A percentile compares a stretch with the other conserved stretches of the same genome.
phyloP scores from a whole-genome alignment of 2,113 vertebrate species.

The Etheostoma cragini region DNA sequence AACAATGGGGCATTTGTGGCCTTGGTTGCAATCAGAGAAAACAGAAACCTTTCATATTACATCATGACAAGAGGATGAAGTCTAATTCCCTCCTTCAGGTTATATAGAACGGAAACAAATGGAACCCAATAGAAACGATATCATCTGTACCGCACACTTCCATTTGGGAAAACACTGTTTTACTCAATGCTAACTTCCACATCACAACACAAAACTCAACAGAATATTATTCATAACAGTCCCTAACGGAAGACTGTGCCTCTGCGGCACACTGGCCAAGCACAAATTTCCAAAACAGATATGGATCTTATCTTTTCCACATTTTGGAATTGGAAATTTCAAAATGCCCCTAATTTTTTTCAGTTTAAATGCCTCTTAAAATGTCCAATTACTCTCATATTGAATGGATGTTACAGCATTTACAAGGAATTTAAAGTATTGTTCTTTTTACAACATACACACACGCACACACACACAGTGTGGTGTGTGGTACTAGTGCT shows the following conservation, averaged over 20 bases:
- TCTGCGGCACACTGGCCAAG: slow-evolving; percentile 28
- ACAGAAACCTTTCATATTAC: slow-evolving; percentile 61
- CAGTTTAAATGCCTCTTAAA: slow-evolving; percentile 34
- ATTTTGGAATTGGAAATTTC: slow-evolving; percentile 48
- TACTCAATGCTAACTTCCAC: slow-evolving; percentile 54
- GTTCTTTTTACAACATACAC: slow-evolving; percentile 19
- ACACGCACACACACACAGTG: slow-evolving; percentile 35
- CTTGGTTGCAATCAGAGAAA: slow-evolving; percentile 44
- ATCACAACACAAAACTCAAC: slow-evolving; percentile 66
- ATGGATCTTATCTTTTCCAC: slow-evolving; percentile 64
- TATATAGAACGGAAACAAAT: slow-evolving; percentile 60
- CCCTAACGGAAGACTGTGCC: slow-evolving; percentile 53
- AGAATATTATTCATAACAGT: slow-evolving; percentile 73
- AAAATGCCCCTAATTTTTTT: slow-evolving; percentile 17
- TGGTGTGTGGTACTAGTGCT: slow-evolving; percentile 64
- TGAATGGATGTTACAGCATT: slow-evolving; percentile 34
- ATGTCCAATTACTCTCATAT: slow-evolving; percentile 7
- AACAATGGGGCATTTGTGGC: slow-evolving; percentile 43
- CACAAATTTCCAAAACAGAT: slow-evolving; percentile 74
- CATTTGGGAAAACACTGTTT: slow-evolving; percentile 63
- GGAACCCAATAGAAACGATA: slow-evolving; percentile 51
- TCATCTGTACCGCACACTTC: slow-evolving; percentile 47
- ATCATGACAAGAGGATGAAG: slow-evolving; percentile 66
- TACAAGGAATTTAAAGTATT: slow-evolving; percentile 44
- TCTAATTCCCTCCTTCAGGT: slow-evolving; percentile 53